A percentile compares a stretch with the other conserved stretches of the same genome.
Conservation (phyloP, 2,797 vertebrate genomes). For the Setipinna tenuifilis region DNA sequence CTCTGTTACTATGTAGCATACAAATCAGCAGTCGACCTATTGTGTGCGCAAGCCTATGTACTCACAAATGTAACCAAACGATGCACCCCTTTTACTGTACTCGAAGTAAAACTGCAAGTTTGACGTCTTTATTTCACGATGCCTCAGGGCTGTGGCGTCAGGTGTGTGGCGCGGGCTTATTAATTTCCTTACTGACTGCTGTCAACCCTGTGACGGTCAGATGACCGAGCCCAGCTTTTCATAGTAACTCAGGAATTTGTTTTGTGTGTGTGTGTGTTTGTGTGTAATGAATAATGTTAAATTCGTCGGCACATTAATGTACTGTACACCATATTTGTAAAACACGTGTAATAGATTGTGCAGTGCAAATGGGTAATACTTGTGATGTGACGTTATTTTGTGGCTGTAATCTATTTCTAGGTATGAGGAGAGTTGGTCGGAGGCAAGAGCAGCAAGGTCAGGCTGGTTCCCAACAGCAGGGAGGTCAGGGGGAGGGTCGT, state of each 20-base stretch:
- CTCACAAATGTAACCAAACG: background rate
- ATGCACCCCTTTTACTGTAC: background rate
- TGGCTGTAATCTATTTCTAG: slow-evolving; percentile 63
- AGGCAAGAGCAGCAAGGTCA: slow-evolving; percentile 87
- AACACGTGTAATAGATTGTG: background rate
- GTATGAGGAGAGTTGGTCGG: slow-evolving; percentile 91
- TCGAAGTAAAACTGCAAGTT: background rate
- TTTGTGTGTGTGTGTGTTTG: background rate
- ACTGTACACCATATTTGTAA: background rate
- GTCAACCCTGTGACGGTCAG: background rate
- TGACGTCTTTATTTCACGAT: background rate
- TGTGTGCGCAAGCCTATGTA: background rate
- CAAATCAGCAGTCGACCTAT: background rate
- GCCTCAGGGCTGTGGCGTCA: background rate
- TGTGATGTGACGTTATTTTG: slow-evolving; percentile 43
- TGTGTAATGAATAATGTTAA: background rate
- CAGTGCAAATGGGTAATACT: background rate
- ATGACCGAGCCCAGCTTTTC: background rate
- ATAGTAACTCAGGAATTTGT: background rate
- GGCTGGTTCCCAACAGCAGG: slow-evolving; percentile 71
- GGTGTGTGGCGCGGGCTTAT: background rate
- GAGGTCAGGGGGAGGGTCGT: slow-evolving; percentile 85
- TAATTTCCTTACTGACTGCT: background rate
- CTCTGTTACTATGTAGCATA: background rate
- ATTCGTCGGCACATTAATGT: background rate